Base-by-base conservation (phyloP, 2,888 invertebrate genomes). In the Calliphora vomitoria region DNA sequence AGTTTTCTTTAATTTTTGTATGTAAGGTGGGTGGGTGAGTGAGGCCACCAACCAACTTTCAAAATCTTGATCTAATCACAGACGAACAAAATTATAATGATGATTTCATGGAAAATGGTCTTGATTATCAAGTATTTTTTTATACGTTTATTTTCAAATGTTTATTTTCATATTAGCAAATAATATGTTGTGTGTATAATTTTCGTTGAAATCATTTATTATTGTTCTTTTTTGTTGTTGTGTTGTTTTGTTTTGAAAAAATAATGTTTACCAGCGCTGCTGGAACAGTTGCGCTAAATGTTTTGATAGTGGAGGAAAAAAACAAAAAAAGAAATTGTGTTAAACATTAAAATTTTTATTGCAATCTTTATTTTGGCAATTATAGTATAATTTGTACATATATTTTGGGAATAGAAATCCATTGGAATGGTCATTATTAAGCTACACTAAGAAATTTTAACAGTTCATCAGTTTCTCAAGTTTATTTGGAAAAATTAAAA, bases 101-200 rank as follows among this genome's bases (percentile, higher is more conserved):
- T 75, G 44, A 64, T 78, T 55, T 75, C 50, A 62, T 74, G 35
- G 66, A 55, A 62, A 81, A 62, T 76, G 60, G 10, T 69, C 47
- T 81, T 69, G 44, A 72, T 84, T 72, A 38, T 58, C 25, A 20
- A 72, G 13, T 55, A 10, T 60, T 74, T 60, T 41, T 50, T 0
- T 55, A 62, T 50, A 38, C 4, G 44, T 0, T 62, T 53, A 64
- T 64, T 76, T 72, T 58, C 44, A 50, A 18, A 13, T 69, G 53
- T 81, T 76, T 76, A 41, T 85, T n/a, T 44, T 72, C 20, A 62
- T 69, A 64, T 81, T 64, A 69, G 85, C 75, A 76, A 81, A 76
- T 85, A 44, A 18, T 35, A 44, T 44, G 38, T 35, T 41, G 38
- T 38, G 66, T 85, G 53, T 64, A 60, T 74, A 60, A 71, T 76